These are phyloP conservation scores for Cryptomyrus ogoouensis DNA, from an alignment of 2,113 vertebrate species.

Conservation along the genomic window DNA sequence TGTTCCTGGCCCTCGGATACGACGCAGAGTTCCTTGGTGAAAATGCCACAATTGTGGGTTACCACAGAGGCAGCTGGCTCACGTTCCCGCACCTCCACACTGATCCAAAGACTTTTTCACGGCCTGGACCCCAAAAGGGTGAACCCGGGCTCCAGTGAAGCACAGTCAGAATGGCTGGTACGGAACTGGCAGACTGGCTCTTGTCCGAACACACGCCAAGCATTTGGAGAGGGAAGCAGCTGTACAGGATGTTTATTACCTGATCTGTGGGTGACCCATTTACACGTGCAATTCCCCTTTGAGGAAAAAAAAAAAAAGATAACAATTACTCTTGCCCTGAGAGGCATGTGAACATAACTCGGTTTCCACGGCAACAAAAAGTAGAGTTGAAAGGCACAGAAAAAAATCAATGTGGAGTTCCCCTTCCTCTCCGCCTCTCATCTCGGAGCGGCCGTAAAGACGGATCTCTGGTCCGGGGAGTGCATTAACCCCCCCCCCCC, in stretches of 20 bases:
- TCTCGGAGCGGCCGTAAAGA: slow-evolving; percentile 14
- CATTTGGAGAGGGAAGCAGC: background rate
- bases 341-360: slow-evolving; percentile 19
- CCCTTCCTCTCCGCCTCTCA: background rate
- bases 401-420: slow-evolving; percentile 21
- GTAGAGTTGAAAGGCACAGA: slow-evolving; percentile 18
- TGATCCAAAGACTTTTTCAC: background rate
- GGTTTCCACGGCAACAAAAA: slow-evolving; percentile 26
- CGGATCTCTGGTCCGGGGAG: background rate
- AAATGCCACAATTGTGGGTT: background rate
- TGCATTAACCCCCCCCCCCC: background rate
- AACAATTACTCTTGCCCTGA: slow-evolving; percentile 21
- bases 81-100: background rate
- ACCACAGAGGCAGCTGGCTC: background rate
- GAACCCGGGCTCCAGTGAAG: background rate
- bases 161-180: background rate
- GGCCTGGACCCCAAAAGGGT: background rate
- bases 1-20: background rate
- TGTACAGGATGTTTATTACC: background rate
- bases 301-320: background rate
- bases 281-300: slow-evolving; percentile 2
- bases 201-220: background rate
- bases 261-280: slow-evolving; percentile 6
- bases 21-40: background rate
- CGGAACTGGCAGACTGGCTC: background rate